These are phyloP conservation scores for Ameiurus melas DNA, from an alignment of 2,113 vertebrate genomes.

Conservation along the genomic window DNA sequence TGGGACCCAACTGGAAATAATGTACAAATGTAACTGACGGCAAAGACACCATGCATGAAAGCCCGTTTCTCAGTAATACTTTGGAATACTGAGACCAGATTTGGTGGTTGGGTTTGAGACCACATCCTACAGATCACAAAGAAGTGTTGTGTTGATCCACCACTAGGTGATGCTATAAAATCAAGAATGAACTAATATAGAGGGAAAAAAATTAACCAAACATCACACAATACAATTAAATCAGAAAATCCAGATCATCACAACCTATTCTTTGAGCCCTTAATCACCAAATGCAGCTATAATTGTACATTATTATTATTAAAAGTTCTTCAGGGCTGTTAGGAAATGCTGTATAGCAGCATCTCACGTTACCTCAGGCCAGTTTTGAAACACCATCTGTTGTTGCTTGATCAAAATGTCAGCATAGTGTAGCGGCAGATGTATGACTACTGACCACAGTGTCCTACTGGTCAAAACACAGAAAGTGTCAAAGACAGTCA, in stretches of 20 bases:
- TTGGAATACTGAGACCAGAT: neutral
- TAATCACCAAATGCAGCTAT: too few relatives aligned
- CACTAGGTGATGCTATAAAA: neutral
- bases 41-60: neutral
- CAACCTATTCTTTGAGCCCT: neutral
- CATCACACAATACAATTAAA: neutral
- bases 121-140: neutral
- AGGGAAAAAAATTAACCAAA: neutral
- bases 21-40: too few relatives aligned
- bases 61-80: neutral
- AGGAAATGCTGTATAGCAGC: neutral
- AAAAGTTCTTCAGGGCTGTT: neutral
- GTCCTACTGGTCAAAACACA: neutral
- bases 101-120: neutral
- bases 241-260: neutral
- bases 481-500: neutral
- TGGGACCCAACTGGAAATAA: neutral
- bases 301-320: neutral
- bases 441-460: neutral
- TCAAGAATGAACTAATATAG: neutral
- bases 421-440: neutral
- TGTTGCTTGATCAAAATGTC: conserved; percentile 19
- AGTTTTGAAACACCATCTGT: conserved; percentile 37
- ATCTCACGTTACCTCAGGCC: neutral
- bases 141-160: neutral